These are phyloP conservation scores for Stenotaenia linearis DNA, from an alignment of 2,888 invertebrate genomes.

Conservation along the genomic window DNA sequence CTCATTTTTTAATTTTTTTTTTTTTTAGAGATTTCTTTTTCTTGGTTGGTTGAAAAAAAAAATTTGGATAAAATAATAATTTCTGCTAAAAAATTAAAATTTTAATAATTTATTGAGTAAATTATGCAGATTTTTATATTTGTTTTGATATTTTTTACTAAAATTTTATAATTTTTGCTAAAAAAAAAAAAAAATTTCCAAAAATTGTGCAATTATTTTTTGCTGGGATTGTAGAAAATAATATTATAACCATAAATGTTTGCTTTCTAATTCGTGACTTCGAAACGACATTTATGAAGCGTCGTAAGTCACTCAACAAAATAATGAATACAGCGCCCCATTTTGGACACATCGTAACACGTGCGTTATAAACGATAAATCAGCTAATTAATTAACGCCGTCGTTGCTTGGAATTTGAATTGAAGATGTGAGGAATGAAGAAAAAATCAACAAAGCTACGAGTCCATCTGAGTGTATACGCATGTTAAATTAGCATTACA, in stretches of 20 bases:
- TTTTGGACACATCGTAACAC: neutral
- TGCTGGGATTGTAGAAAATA: too few relatives aligned
- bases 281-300: neutral
- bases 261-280: too few relatives aligned
- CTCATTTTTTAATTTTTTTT: neutral
- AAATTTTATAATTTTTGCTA: too few relatives aligned
- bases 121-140: too few relatives aligned
- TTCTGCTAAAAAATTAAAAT: too few relatives aligned
- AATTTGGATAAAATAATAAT: too few relatives aligned
- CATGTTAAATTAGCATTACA: slow-evolving; percentile 26
- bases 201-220: neutral
- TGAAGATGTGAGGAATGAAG: neutral
- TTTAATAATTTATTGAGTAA: too few relatives aligned
- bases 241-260: too few relatives aligned
- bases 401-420: neutral
- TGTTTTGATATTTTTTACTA: too few relatives aligned
- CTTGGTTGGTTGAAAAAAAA: neutral
- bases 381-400: slow-evolving; percentile 15
- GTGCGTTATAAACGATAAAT: neutral
- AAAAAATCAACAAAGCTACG: neutral
- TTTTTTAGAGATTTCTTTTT: too few relatives aligned
- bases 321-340: neutral
- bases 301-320: neutral
- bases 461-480: slow-evolving; percentile 13
- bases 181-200: too few relatives aligned